These are phyloP conservation scores for Otus scops DNA, from an alignment of 2,797 vertebrate genomes.

Conservation along the genomic window DNA sequence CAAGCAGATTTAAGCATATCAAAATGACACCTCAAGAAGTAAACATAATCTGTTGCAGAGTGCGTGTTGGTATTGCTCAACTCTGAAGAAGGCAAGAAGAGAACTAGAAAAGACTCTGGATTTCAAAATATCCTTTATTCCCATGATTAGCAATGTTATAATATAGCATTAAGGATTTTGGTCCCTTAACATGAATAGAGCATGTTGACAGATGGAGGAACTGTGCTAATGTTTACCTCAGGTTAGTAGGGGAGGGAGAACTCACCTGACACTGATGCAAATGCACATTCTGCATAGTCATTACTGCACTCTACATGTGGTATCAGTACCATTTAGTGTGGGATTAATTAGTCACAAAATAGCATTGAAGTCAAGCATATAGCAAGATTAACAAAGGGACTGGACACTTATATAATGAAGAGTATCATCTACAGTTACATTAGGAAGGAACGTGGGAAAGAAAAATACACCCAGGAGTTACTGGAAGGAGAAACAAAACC, in stretches of 20 bases:
- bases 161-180: background rate
- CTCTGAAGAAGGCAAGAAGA: background rate
- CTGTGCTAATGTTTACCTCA: background rate
- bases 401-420: background rate
- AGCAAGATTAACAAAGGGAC: background rate
- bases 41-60: background rate
- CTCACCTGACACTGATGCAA: background rate
- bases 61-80: background rate
- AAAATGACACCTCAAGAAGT: background rate
- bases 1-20: background rate
- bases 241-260: background rate
- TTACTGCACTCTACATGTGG: background rate
- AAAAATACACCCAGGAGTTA: background rate
- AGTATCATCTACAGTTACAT: background rate
- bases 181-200: background rate
- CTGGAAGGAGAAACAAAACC: background rate
- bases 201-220: background rate
- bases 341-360: background rate
- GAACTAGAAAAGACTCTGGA: background rate
- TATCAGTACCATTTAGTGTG: background rate
- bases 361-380: background rate
- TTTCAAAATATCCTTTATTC: conserved; percentile 18
- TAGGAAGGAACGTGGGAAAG: background rate
- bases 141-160: background rate
- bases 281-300: background rate